Conservation (phyloP, 2,888 invertebrate species). For the Slavum lentiscoides region DNA sequence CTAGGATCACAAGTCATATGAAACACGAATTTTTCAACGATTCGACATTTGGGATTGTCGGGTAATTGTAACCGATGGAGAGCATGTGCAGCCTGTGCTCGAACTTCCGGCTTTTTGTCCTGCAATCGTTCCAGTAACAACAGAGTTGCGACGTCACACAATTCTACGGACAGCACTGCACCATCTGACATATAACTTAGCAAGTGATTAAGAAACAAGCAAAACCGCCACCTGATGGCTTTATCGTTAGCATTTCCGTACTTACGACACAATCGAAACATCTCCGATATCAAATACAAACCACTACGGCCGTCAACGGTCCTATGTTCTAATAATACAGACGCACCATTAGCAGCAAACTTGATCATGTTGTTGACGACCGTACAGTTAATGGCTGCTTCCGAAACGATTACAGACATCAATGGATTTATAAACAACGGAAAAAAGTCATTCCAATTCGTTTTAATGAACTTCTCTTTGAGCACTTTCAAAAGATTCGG, state of each 20-base stretch:
- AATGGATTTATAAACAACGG: not conserved
- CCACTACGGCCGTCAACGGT: conserved; percentile 4
- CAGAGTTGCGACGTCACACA: conserved; percentile 13
- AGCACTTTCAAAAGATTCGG: conserved; percentile 15
- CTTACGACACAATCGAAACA: not conserved
- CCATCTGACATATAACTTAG: conserved; percentile 13
- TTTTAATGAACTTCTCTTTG: not conserved
- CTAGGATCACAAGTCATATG: conserved; percentile 41
- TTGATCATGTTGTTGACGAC: conserved; percentile 30
- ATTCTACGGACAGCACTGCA: conserved; percentile 21
- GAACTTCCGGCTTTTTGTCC: conserved; percentile 34
- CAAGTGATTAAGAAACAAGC: conserved; percentile 26
- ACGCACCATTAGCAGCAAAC: conserved; percentile 25
- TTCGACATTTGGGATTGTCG: conserved; percentile 4
- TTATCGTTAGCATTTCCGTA: not conserved
- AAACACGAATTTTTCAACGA: conserved; percentile 26
- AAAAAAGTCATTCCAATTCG: not conserved
- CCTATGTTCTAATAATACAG: not conserved
- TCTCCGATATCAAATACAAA: conserved; percentile 19
- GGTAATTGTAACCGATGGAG: conserved; percentile 21
- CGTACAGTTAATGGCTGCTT: not conserved
- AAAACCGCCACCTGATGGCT: conserved; percentile 34
- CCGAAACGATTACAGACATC: conserved; percentile 1
- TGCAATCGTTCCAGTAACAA: conserved; percentile 19
- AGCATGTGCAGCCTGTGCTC: conserved; percentile 30